Conservation (phyloP, 2,113 vertebrate species). For the Nothobranchius furzeri region DNA sequence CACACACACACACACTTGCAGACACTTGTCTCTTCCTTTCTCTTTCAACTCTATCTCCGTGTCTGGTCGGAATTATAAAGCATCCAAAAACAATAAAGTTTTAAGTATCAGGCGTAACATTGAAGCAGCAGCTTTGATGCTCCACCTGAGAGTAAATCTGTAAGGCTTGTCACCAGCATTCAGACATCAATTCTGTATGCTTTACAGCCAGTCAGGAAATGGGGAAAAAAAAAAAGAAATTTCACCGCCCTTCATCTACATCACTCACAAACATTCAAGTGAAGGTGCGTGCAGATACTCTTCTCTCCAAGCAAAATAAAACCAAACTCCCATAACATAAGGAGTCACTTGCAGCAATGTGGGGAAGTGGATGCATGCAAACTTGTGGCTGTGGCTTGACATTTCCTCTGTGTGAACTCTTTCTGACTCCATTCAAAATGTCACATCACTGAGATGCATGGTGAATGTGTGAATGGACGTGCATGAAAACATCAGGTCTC, state of each 20-base stretch:
- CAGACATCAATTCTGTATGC: too few species aligned
- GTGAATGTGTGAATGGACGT: slow-evolving; percentile 17
- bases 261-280: background rate
- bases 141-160: too few species aligned
- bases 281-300: background rate
- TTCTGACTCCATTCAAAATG: slow-evolving; percentile 62
- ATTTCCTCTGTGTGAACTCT: slow-evolving; percentile 67
- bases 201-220: too few species aligned
- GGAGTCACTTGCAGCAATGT: slow-evolving; percentile 46
- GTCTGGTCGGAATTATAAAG: too few species aligned
- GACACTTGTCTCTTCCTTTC: too few species aligned
- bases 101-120: too few species aligned
- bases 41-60: too few species aligned
- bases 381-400: slow-evolving; percentile 60
- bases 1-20: too few species aligned
- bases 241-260: background rate
- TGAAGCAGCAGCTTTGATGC: too few species aligned
- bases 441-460: slow-evolving; percentile 38
- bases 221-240: too few species aligned
- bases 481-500: slow-evolving; percentile 12
- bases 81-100: too few species aligned
- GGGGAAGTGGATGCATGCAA: slow-evolving; percentile 29
- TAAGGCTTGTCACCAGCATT: too few species aligned
- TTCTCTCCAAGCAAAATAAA: slow-evolving; percentile 21
- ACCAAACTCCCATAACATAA: slow-evolving; percentile 37